Base-by-base conservation (phyloP, 2,113 vertebrate genomes). In the Gallinago media region DNA sequence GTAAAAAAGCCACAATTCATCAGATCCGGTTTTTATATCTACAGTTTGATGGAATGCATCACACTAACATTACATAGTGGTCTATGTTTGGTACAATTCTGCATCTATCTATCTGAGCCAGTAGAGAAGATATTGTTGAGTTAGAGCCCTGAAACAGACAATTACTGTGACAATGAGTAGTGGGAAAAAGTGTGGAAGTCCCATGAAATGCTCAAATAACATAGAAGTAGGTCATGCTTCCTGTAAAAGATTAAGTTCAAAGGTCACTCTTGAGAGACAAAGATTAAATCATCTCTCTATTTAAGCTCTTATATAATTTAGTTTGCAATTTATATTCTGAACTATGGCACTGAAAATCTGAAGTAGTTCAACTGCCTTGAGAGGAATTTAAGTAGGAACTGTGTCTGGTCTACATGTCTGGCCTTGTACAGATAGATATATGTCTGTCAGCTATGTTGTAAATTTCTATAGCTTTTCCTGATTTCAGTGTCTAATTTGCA, bases 301-400 rank as follows among this genome's bases (percentile, higher is more conserved):
- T 94, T 80, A 92, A 84, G 40, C 34, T 88, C 70, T 88, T 89
- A 89, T 81, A 47, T 87, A 78, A 91, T 95, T 95, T 72, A 72
- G 65, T 85, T 89, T 89, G 40, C 40, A 68, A 68, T 92, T 46
- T 95, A 17, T 87, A 84, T 84, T 78, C 70, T 87, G 61, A 91
- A 52, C 44, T 75, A 29, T 9, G 23, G 23, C 58, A 68, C 36
- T 52, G 61, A 87, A 95, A 94, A 81, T 56, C 68, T 63, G 38
- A 77, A 89, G 29, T 26, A 71, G n/a, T 81, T 84, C 80, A 91
- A 84, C 61, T 63, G 65, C 47, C 63, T 87, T 77, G 15, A 12
- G 67, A 73, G 29, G 25, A 80, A 38, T 77, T 66, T 77, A 42
- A 66, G 82, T 54, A 46, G 52, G 31, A 75, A 8, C 27, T 36